Evolutionary conservation across 2,888 invertebrate genomes (phyloP), one percentile per base, ranked within the genome.

Genomic region (Rotaria macrura): DNA sequence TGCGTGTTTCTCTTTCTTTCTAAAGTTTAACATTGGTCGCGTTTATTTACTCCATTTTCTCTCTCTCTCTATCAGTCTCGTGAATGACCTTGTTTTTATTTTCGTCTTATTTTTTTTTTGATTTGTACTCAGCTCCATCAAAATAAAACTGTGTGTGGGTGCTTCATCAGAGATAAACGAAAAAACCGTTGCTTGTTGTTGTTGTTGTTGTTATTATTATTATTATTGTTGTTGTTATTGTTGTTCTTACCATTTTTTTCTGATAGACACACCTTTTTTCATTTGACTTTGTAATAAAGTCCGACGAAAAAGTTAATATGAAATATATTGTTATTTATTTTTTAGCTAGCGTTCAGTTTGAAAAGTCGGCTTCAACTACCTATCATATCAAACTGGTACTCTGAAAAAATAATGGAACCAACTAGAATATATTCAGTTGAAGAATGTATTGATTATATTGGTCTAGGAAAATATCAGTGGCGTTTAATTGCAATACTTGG

Each of bases 381-480:
- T n/a, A n/a, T n/a, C n/a, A n/a, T n/a, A n/a, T n/a, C n/a, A n/a
- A n/a, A n/a, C n/a, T n/a, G n/a, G n/a, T n/a, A n/a, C n/a, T n/a
- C n/a, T n/a, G n/a, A 6, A 49, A 49, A 14, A 52, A 52, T 20
- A 20, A 65, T 65, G 65, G 34, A 10, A 65, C 14, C 34, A 12
- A 65, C 25, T 65, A 20, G 7, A 25, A 43, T 43, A 43, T 79
- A 79, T n/a, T n/a, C 40, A 40, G 17, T 79, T 25, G 79, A 79
- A 79, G 43, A 40, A 79, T 40, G 40, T 79, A 79, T 79, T 43
- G 43, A 79, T 79, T 9, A 40, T 43, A 79, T 79, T 43, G 79
- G 79, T 20, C 17, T 79, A 5, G 79, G 79, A 79, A 43, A 23
- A 79, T 79, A 43, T 79, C 79, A 79, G 43, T 79, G 79, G 79